Evolutionary conservation across 2,113 vertebrate genomes (phyloP).

Genomic region (Myotis yumanensis): DNA sequence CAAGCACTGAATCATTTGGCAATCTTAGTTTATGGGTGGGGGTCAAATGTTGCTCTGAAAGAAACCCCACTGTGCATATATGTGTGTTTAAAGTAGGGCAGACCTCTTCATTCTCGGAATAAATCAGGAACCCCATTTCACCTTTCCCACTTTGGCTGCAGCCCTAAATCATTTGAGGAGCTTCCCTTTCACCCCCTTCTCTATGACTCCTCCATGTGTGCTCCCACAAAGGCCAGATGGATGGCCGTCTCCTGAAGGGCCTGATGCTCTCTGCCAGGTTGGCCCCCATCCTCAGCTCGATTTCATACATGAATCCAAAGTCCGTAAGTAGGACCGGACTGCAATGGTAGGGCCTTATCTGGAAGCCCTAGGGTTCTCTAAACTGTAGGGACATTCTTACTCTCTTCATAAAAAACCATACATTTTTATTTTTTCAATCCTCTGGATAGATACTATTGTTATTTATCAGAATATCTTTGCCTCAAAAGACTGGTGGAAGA

Average conservation of each 20-base stretch:
- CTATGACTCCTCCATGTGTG: not conserved
- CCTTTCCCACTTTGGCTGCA: not conserved
- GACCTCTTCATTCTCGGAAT: not conserved
- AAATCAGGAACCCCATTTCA: not conserved
- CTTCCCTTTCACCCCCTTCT: not conserved
- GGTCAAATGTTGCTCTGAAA: not conserved
- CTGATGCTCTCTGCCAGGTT: not conserved
- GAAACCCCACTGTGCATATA: not conserved
- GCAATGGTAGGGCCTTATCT: not conserved
- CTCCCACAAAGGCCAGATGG: not conserved
- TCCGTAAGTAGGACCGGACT: not conserved
- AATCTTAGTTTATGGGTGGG: not conserved
- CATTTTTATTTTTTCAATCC: not conserved
- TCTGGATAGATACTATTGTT: not conserved
- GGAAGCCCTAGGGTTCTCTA: not conserved
- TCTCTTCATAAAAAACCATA: not conserved
- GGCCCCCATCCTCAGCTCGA: not conserved
- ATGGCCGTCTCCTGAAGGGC: not conserved
- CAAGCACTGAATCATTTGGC: not conserved
- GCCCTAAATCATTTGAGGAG: not conserved
- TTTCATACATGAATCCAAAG: not conserved
- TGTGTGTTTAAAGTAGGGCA: not conserved
- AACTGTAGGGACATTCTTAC: constrained; percentile 1
- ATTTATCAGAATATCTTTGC: constrained; percentile 12
- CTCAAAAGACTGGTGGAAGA: constrained; percentile 7